phyloP scores from a whole-genome alignment of 1,140 invertebrate genomes.

The Eumeta japonica region DNA sequence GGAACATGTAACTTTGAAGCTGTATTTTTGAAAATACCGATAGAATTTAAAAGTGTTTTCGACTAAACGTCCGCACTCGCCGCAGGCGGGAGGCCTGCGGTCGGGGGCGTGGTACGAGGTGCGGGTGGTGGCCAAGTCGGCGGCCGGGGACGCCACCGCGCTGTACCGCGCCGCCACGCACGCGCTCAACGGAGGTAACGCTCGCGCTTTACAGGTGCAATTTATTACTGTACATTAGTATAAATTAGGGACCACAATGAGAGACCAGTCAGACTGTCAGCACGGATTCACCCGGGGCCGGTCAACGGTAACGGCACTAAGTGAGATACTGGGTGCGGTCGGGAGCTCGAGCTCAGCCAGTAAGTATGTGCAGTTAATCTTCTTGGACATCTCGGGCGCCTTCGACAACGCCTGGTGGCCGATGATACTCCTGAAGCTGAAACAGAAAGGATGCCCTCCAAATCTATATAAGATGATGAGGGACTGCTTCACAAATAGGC shows the following conservation, averaged over 20 bases:
- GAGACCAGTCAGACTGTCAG: constrained; percentile 30
- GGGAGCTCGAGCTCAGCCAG: background rate
- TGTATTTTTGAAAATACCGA: no score
- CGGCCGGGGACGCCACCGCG: constrained; percentile 65
- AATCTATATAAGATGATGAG: constrained; percentile 22
- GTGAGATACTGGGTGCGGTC: constrained; percentile 10
- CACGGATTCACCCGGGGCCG: constrained; percentile 23
- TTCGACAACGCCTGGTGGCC: constrained; percentile 49
- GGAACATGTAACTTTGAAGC: no score
- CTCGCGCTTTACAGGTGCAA: background rate
- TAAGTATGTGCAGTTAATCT: constrained; percentile 25
- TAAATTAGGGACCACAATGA: no score
- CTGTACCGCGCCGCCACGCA: constrained; percentile 71
- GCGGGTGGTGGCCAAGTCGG: constrained; percentile 67
- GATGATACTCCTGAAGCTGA: constrained; percentile 19
- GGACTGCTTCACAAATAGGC: constrained; percentile 27
- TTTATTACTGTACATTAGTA: no score
- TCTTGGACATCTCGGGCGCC: constrained; percentile 48
- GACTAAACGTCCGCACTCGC: no score
- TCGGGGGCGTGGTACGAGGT: constrained; percentile 72
- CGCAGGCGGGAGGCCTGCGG: constrained; percentile 56
- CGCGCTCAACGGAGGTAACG: constrained; percentile 64
- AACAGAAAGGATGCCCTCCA: constrained; percentile 11
- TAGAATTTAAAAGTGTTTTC: no score
- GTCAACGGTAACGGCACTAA: constrained; percentile 37